Conservation (phyloP, 1,140 invertebrate genomes). For the Goniozus legneri region DNA sequence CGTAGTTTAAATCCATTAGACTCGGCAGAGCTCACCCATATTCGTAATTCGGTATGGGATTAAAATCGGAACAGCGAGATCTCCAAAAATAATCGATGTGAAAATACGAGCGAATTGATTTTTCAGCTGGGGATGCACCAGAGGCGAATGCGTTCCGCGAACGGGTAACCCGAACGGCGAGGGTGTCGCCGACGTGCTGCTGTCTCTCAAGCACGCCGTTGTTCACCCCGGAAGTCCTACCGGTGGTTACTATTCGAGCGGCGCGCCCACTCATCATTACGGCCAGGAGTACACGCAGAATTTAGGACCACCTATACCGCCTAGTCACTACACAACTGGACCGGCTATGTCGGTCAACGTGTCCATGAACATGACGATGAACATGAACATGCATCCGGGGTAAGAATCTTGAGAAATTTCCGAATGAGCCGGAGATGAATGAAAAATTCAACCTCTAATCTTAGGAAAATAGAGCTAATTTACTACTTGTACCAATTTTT, state of each 20-base stretch:
- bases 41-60: background rate
- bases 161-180: slow-evolving; percentile 49
- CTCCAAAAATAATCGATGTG: too few relatives aligned
- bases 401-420: too few relatives aligned
- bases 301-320: slow-evolving; percentile 44
- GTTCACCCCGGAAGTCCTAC: slow-evolving; percentile 70
- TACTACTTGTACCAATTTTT: too few relatives aligned
- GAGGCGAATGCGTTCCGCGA: slow-evolving; percentile 46
- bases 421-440: too few relatives aligned
- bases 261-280: slow-evolving; percentile 39
- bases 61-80: background rate
- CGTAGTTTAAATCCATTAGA: background rate
- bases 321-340: slow-evolving; percentile 54
- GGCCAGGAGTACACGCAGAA: slow-evolving; percentile 51
- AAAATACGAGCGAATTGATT: too few relatives aligned
- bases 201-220: slow-evolving; percentile 83
- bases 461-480: too few relatives aligned
- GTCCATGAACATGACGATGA: slow-evolving; percentile 97
- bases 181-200: slow-evolving; percentile 78
- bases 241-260: slow-evolving; percentile 46
- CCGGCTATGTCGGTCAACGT: slow-evolving; percentile 90
- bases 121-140: slow-evolving; percentile 47
- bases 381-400: slow-evolving; percentile 69
- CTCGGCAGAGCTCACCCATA: too few relatives aligned
- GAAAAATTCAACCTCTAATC: too few relatives aligned